phyloP scores from a whole-genome alignment of 2,888 invertebrate genomes.

The Gerosis bhagava region DNA sequence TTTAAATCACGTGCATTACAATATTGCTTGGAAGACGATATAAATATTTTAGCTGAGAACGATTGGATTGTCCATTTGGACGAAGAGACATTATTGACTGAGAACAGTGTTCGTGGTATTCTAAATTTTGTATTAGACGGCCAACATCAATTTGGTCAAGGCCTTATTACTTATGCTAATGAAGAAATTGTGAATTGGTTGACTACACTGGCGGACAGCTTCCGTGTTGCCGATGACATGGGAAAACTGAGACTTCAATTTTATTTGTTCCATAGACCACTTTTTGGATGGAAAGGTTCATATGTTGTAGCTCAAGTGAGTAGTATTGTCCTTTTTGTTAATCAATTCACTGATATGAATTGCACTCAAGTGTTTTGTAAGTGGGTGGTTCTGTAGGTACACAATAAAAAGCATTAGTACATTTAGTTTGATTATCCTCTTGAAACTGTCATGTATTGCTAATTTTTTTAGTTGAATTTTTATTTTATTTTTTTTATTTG shows the following conservation, averaged over 20 bases:
- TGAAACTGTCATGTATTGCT: no score
- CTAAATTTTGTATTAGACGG: conserved; percentile 97
- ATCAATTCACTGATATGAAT: no score
- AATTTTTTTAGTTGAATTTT: no score
- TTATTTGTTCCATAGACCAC: conserved; percentile 95
- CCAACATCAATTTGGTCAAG: conserved; percentile 97
- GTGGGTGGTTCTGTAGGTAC: no score
- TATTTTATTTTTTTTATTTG: no score
- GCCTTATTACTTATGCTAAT: conserved; percentile 97
- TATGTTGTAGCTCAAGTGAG: conserved; percentile 97
- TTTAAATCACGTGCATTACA: conserved; percentile 97
- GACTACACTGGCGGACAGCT: conserved; percentile 97
- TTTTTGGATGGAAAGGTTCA: conserved; percentile 99
- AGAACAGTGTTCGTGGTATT: conserved; percentile 94
- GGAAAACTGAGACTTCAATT: conserved; percentile 97
- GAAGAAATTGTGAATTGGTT: conserved; percentile 98
- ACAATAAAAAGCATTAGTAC: conserved; percentile 6
- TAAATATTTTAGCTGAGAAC: conserved; percentile 91
- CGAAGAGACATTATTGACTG: conserved; percentile 97
- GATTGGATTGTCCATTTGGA: conserved; percentile 99
- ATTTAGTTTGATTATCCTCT: no score
- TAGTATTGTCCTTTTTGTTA: no score
- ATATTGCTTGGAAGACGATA: conserved; percentile 95
- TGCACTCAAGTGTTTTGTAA: no score
- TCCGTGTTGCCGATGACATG: conserved; percentile 98